Evolutionary conservation across 2,888 invertebrate genomes (phyloP), one percentile per base, ranked within the genome.

Genomic region (Scaptomyza caliginosa): DNA sequence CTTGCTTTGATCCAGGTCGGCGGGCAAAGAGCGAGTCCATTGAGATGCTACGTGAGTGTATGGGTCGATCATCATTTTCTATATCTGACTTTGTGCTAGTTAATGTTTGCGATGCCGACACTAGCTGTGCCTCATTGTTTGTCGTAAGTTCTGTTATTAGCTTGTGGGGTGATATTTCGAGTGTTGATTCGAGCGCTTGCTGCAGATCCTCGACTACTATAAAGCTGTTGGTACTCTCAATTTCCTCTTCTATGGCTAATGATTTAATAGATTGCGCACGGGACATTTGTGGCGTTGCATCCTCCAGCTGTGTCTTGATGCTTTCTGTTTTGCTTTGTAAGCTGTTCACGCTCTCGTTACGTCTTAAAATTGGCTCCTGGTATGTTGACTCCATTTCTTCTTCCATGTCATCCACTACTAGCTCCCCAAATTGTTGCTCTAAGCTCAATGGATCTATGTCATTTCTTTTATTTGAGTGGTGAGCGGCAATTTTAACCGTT

Each of bases 231-330:
- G 67, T 79, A 40, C 89, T 88, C 51, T 91, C 90, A 8, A 89
- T 81, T 60, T 88, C 86, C 74, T 90, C 92, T 85, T 83, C 92
- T 81, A 88, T 92, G 83, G 86, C 91, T 90, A 89, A 91, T 78
- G 88, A 93, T 90, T 90, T 93, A 88, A 91, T 77, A 8, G 91
- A 92, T 84, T 89, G 83, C 0, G 83, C 74, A 4, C 89, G 79
- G 5, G 90, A 90, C 4, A 87, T 43, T 36, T 88, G 74, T 6
- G 89, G 82, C 0, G 89, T 86, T 1, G 51, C 46, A 13, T 88
- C 89, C 32, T 86, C 88, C 16, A 89, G 38, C 49, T 88, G 86
- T 1, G 84, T 88, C 28, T 86, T 79, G 6, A 87, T 87, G 65
- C 88, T 90, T 51, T 90, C 89, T 2, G 84, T 82, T 64, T 86